Percentiles rank a stretch among this genome's conserved stretches.
Conservation (phyloP, 2,113 vertebrate species). For the Pipa parva region DNA sequence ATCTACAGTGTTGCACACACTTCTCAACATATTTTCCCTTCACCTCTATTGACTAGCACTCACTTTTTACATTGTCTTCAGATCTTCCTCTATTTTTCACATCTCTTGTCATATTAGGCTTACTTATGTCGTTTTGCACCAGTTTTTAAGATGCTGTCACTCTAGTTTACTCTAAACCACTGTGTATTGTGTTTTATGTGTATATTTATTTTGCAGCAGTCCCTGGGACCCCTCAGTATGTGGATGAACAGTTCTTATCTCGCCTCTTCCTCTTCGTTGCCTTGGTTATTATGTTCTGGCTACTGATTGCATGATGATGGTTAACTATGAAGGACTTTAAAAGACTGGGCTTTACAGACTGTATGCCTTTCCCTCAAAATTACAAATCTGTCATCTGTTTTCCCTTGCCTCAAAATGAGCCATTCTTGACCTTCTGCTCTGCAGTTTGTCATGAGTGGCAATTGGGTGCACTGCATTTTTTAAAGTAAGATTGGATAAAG, state of each 20-base stretch:
- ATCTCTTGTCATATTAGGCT: too few relatives aligned
- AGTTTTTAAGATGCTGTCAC: too few relatives aligned
- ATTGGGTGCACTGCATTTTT: neutral
- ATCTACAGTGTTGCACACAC: too few relatives aligned
- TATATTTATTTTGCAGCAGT: conserved; percentile 75
- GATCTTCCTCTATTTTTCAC: too few relatives aligned
- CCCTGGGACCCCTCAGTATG: conserved; percentile 92
- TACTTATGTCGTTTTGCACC: too few relatives aligned
- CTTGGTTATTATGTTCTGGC: conserved; percentile 97
- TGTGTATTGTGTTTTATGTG: conserved; percentile 16
- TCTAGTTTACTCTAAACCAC: neutral
- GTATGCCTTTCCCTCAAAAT: conserved; percentile 44
- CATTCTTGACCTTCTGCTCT: neutral
- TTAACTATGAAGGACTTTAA: conserved; percentile 32
- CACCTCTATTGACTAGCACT: too few relatives aligned
- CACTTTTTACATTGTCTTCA: too few relatives aligned
- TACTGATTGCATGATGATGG: conserved; percentile 81
- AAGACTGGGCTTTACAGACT: conserved; percentile 49
- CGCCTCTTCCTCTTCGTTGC: conserved; percentile 97
- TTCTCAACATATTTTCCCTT: too few relatives aligned
- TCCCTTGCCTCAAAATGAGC: neutral
- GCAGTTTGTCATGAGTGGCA: neutral
- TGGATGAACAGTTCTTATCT: conserved; percentile 95
- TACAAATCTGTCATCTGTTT: neutral
- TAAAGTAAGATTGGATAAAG: conserved; percentile 1